Evolutionary conservation across 2,797 vertebrate species (phyloP).

Genomic region (Hippocampus kuda): DNA sequence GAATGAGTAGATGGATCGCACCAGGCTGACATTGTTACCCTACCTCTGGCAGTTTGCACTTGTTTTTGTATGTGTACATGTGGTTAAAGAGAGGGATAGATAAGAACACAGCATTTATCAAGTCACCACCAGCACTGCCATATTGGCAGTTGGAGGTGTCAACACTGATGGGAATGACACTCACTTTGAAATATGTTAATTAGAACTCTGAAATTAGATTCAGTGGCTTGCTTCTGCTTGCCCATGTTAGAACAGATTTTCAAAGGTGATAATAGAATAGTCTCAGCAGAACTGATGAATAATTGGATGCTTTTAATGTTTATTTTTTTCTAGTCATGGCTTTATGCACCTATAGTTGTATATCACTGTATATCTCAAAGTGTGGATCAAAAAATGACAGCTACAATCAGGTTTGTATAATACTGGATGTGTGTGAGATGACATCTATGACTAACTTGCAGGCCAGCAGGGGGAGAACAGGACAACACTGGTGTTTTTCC

Average conservation of each 20-base stretch:
- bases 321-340: not conserved
- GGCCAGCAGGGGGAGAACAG: slow-evolving; percentile 94
- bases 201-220: slow-evolving; percentile 33
- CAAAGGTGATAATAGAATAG: slow-evolving; percentile 51
- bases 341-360: slow-evolving; percentile 9
- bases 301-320: not conserved
- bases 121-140: slow-evolving; percentile 6
- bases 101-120: slow-evolving; percentile 17
- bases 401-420: not conserved
- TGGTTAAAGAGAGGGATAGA: slow-evolving; percentile 12
- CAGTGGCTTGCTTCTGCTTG: slow-evolving; percentile 47
- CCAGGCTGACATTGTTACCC: slow-evolving; percentile 24
- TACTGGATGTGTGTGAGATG: not conserved
- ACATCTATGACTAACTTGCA: slow-evolving; percentile 38
- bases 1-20: slow-evolving; percentile 46
- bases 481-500: slow-evolving; percentile 90
- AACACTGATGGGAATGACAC: slow-evolving; percentile 32
- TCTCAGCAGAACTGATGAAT: slow-evolving; percentile 12
- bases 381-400: not conserved
- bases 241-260: slow-evolving; percentile 27
- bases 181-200: slow-evolving; percentile 53
- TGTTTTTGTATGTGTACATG: slow-evolving; percentile 9
- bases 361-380: not conserved
- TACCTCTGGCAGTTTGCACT: slow-evolving; percentile 20
- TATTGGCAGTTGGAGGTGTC: slow-evolving; percentile 23